Evolutionary conservation across 2,888 invertebrate genomes (phyloP).

Genomic region (Ctenicera cuprea): DNA sequence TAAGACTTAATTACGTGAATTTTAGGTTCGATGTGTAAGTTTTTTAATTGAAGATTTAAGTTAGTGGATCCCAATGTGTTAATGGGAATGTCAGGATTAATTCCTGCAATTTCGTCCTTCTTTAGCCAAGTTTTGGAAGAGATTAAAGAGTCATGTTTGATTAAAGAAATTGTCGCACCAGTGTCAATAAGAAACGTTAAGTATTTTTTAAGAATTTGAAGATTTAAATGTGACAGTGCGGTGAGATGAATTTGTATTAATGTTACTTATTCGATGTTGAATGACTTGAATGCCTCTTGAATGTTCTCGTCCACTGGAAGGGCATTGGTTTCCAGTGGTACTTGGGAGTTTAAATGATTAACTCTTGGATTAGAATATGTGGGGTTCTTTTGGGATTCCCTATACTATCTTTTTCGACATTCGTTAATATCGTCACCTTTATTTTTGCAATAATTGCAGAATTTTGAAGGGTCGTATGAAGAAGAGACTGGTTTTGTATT

Average conservation of each 20-base stretch:
- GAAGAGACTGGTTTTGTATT: neutral
- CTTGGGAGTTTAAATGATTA: slow-evolving; percentile 36
- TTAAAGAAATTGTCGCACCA: slow-evolving; percentile 2
- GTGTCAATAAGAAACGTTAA: slow-evolving; percentile 39
- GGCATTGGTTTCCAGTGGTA: slow-evolving; percentile 26
- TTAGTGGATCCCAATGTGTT: neutral
- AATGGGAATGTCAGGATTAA: neutral
- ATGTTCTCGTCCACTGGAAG: slow-evolving; percentile 18
- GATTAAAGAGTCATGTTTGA: neutral
- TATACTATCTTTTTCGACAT: slow-evolving; percentile 24
- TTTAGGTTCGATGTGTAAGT: neutral
- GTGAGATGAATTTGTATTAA: too few species aligned
- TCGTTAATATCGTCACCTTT: slow-evolving; percentile 36
- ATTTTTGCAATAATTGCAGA: slow-evolving; percentile 48
- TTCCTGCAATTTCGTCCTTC: neutral
- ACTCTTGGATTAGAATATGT: neutral
- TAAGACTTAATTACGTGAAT: slow-evolving; percentile 1
- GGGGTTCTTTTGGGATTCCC: neutral
- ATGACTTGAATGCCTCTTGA: slow-evolving; percentile 28
- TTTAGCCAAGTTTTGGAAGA: neutral
- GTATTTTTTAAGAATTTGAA: neutral
- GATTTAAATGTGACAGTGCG: neutral
- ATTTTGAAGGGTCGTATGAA: slow-evolving; percentile 23
- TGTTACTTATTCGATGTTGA: slow-evolving; percentile 23
- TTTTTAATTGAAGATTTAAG: neutral